These are phyloP conservation scores for Platichthys stellatus DNA, from an alignment of 2,113 vertebrate genomes.

Conservation along the genomic window DNA sequence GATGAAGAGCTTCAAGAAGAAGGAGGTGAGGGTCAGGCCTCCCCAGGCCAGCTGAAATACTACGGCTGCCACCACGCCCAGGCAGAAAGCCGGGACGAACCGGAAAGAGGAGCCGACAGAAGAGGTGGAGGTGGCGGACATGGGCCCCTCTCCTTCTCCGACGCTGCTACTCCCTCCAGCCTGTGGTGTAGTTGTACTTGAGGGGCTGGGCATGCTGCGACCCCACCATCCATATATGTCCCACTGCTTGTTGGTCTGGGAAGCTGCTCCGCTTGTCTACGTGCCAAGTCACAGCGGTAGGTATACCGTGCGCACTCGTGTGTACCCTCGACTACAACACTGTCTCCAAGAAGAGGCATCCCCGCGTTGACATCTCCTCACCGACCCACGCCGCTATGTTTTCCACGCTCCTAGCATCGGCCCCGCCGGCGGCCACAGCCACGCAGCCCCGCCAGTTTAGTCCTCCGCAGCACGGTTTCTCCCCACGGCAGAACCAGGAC, in stretches of 20 bases:
- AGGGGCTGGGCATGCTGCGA: conserved; percentile 74
- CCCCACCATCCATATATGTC: conserved; percentile 78
- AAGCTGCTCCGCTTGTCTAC: conserved; percentile 32
- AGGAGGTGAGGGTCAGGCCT: conserved; percentile 80
- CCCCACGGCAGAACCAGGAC: not conserved
- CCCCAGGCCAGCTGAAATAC: conserved; percentile 80
- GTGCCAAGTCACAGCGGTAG: conserved; percentile 28
- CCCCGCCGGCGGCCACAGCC: conserved; percentile 27
- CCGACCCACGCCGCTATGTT: conserved; percentile 38
- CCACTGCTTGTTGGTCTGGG: conserved; percentile 46
- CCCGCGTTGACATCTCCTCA: conserved; percentile 72
- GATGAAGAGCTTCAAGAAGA: conserved; percentile 83
- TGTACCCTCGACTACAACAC: conserved; percentile 57
- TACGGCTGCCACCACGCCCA: conserved; percentile 79
- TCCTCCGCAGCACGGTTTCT: conserved; percentile 31
- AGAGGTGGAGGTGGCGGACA: conserved; percentile 61
- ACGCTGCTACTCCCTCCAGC: conserved; percentile 74
- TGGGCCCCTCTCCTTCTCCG: conserved; percentile 62
- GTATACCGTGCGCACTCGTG: conserved; percentile 25
- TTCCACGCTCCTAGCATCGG: conserved; percentile 48
- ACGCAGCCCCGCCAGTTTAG: conserved; percentile 6
- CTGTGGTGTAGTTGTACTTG: conserved; percentile 54
- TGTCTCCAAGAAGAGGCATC: conserved; percentile 68
- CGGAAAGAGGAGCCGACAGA: conserved; percentile 62
- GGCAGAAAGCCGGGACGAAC: conserved; percentile 75